Base-by-base conservation (phyloP, 2,888 invertebrate genomes). In the Spisula subtruncata region DNA sequence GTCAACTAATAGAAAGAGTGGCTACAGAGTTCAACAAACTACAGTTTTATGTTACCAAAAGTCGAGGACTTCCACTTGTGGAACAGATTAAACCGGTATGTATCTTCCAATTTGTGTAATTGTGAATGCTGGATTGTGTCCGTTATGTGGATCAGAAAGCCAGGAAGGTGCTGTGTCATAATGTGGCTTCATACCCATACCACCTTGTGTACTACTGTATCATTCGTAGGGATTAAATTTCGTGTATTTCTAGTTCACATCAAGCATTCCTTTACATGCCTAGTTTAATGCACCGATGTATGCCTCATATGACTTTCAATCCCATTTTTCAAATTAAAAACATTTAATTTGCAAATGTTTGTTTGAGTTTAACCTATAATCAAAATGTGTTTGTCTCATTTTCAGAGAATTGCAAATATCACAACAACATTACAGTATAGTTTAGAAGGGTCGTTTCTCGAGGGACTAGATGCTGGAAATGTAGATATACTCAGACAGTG, bases 1-100 rank as follows among this genome's bases (percentile, higher is more conserved):
- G 97, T 48, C 97, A 98, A 93, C 97, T 97, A 92, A 97, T 98
- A 25, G 98, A 98, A 95, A 97, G 98, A 94, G 98, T 98, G 71
- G 98, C 98, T 2, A 97, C 98, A 96, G 98, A 98, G 96, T 98
- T 98, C 94, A 98, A 98, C 96, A 98, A 98, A 95, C 97, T 98
- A 0, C 98, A 98, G 94, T 98, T 98, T 95, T 97, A 98, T 90
- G 97, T 98, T 82, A 97, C 97, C 20, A 97, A 98, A 95, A 98
- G 98, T 96, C 97, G 97, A 89, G 97, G 97, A 80, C 97, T 98
- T 89, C 96, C 96, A 4, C 92, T 97, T 35, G 96, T 97, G n/a
- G 96, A 96, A 79, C 94, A 96, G 85, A 96, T 97, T 41, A 96
- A 96, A 97, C 97, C 96, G 25, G 96, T 96, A 93, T 94, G 95